Base-by-base conservation (phyloP, 2,797 vertebrate species). In the Moxostoma hubbsi region DNA sequence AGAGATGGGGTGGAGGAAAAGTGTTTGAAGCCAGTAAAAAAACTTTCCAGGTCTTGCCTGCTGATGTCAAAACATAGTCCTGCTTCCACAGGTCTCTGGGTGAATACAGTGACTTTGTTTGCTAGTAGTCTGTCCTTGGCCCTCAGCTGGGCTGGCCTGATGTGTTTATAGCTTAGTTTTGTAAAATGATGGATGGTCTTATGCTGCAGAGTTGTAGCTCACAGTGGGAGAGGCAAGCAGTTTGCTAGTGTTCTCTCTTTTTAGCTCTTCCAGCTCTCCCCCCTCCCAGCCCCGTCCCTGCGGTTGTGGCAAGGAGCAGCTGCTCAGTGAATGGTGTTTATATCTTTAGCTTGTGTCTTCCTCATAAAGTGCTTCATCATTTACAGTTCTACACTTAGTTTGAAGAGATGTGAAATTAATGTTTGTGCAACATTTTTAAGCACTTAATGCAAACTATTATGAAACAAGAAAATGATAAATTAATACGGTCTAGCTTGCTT, bases 111-210 rank as follows among this genome's bases (percentile, higher is more conserved):
- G 81, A 81, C 72, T 83, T 80, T 75, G 71, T 81, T 65, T 83
- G 65, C 54, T 54, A 71, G 77, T 67, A 82, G 24, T 58, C 55
- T 80, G 77, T 82, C 80, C 82, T 86, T 83, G 83, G 76, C 81
- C 68, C 53, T 81, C 76, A 82, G 69, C 43, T 80, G 69, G 77
- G 69, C 74, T 43, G 64, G 54, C 45, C 73, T 82, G 54, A 79
- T 85, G 83, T 83, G 79, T 85, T 85, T 85, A 75, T 83, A 55
- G 72, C 43, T n/a, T 15, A 73, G 67, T 73, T 75, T 82, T 83
- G 43, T 49, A 61, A 76, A 76, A 57, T 83, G 83, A 85, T 81
- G 72, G 75, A 84, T 85, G 82, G 70, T 76, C 59, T 66, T 75
- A 36, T 77, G 59, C 75, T 84, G 77, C 68, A 70, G 77, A 75